Base-by-base conservation (phyloP, 2,113 vertebrate species). In the Chaetorhynchus papuensis region DNA sequence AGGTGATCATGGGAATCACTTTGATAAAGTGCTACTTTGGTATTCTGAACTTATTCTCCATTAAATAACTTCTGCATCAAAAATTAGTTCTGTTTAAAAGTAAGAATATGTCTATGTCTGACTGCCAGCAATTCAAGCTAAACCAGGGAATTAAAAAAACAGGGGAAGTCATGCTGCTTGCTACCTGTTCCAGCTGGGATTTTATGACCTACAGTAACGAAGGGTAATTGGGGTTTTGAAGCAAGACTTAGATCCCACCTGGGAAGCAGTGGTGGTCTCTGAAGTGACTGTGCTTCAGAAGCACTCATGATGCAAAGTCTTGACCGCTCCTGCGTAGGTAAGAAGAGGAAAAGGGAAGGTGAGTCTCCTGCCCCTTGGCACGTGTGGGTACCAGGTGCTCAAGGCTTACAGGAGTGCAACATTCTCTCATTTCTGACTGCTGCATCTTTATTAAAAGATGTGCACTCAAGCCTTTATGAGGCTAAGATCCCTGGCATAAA, bases 181-280 rank as follows among this genome's bases (percentile, higher is more conserved):
- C 63, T 87, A 93, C 87, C 91, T 93, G 91, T n/a, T 93, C 69
- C 85, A 90, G 64, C 26, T 94, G 79, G 31, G 71, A 78, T 88
- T 90, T 93, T 90, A 83, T 78, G 37, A 86, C 37, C 52, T 52
- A 65, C 11, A 64, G 50, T 68, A 88, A 90, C 47, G 83, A 80
- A 78, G n/a, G 39, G 50, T 65, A 93, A 85, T 88, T 91, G 74
- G 50, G 69, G 53, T 42, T 91, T 68, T 92, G 77, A 77, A 60
- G 64, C 24, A 83, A 89, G 72, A 81, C 52, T 85, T 85, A 70
- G 27, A 86, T 59, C 23, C 30, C 45, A 72, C 42, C 33, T 95
- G 63, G 59, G 52, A 94, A 91, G 50, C 33, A 63, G 27, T 2
- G 8, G 50, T 77, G 42, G 39, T 83, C 39, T 93, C 70, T 41